Conservation (phyloP, 2,113 vertebrate species). For the Fulmarus glacialis region DNA sequence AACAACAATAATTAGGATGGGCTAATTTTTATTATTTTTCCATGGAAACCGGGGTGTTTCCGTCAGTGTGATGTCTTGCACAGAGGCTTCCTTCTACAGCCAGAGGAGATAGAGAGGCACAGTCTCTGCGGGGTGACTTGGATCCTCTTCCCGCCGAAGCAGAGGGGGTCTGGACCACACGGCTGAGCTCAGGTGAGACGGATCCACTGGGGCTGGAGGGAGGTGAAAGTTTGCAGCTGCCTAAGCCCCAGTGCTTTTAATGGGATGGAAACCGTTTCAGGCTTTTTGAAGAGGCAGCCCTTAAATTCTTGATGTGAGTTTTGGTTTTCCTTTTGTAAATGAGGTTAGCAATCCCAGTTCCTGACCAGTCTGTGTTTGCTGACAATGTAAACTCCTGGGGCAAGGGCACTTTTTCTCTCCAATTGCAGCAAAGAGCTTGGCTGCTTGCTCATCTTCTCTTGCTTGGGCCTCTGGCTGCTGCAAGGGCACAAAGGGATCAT, state of each 20-base stretch:
- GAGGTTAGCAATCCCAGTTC: background rate
- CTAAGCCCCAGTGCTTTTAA: background rate
- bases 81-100: background rate
- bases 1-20: background rate
- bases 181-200: constrained; percentile 9
- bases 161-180: background rate
- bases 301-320: background rate
- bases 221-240: background rate
- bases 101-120: background rate
- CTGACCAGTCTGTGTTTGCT: constrained; percentile 34
- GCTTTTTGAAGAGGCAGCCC: background rate
- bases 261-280: background rate
- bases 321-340: constrained; percentile 38
- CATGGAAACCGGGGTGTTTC: background rate
- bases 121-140: background rate
- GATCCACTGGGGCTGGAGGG: background rate
- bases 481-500: background rate
- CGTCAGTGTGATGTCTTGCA: background rate
- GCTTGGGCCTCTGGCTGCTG: constrained; percentile 10
- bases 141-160: background rate
- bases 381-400: constrained; percentile 41
- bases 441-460: background rate
- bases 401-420: background rate
- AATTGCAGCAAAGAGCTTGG: background rate
- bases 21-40: constrained; percentile 34